phyloP scores from a whole-genome alignment of 2,888 invertebrate genomes.

The Helicoverpa assulta region DNA sequence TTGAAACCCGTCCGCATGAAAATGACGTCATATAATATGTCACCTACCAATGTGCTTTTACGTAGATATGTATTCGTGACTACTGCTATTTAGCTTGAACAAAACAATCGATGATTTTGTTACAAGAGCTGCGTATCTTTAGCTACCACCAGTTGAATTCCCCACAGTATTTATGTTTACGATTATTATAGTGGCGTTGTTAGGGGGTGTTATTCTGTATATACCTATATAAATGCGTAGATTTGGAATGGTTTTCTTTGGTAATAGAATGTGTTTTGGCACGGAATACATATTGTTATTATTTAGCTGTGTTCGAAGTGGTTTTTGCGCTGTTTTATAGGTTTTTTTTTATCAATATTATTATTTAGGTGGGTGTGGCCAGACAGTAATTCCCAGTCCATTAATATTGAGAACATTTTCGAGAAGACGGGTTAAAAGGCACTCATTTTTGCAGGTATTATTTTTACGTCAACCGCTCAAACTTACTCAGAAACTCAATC shows the following conservation, averaged over 20 bases:
- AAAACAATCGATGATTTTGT: constrained; percentile 34
- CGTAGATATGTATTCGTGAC: constrained; percentile 37
- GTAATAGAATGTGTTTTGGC: constrained; percentile 31
- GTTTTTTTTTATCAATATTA: too few species aligned
- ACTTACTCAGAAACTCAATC: constrained; percentile 6
- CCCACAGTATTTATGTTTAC: constrained; percentile 56
- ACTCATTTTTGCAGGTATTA: constrained; percentile 8
- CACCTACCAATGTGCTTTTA: constrained; percentile 11
- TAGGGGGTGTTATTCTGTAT: constrained; percentile 42
- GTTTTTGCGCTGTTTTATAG: background rate
- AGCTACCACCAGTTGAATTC: constrained; percentile 55
- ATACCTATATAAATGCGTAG: constrained; percentile 42
- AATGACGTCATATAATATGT: constrained; percentile 30
- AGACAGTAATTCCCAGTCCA: background rate
- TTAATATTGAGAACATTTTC: background rate
- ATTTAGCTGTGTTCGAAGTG: background rate
- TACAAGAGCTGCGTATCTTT: constrained; percentile 29
- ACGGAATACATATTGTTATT: constrained; percentile 20
- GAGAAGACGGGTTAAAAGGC: constrained; percentile 2
- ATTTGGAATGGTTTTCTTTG: constrained; percentile 27
- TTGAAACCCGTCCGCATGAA: constrained; percentile 23
- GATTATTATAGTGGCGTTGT: constrained; percentile 47
- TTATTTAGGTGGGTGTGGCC: background rate
- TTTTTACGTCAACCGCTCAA: background rate
- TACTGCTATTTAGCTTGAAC: constrained; percentile 4